phyloP scores from a whole-genome alignment of 2,888 invertebrate species.

The Hemicrepidius hirtus region DNA sequence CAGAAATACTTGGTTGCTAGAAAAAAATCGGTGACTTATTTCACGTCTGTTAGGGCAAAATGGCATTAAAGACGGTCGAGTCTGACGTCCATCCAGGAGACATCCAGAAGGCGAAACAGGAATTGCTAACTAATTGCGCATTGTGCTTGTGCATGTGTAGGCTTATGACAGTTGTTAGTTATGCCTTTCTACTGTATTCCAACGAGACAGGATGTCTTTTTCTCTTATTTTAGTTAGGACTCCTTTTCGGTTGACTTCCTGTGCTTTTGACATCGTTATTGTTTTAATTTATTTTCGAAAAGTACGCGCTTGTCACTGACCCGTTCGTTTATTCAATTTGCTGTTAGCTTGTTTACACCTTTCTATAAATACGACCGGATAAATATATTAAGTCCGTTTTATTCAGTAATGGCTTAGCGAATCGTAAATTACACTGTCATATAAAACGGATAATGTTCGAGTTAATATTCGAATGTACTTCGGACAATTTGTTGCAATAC shows the following conservation, averaged over 20 bases:
- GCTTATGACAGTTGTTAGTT: constrained; percentile 49
- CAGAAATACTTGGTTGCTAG: constrained; percentile 6
- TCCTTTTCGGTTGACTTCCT: constrained; percentile 18
- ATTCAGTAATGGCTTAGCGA: constrained; percentile 55
- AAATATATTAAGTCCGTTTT: constrained; percentile 64
- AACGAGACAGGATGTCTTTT: constrained; percentile 38
- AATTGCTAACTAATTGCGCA: constrained; percentile 54
- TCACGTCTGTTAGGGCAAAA: constrained; percentile 43
- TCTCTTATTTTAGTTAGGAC: constrained; percentile 6
- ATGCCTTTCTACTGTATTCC: constrained; percentile 31
- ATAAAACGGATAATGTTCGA: constrained; percentile 66
- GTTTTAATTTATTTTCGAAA: constrained; percentile 29
- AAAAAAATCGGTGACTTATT: constrained; percentile 41
- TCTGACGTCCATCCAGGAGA: constrained; percentile 48
- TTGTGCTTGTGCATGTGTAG: constrained; percentile 52
- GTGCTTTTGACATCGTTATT: constrained; percentile 15
- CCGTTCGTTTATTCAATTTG: constrained; percentile 43
- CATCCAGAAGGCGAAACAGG: constrained; percentile 41
- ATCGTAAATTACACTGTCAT: constrained; percentile 67
- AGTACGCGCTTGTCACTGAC: constrained; percentile 47
- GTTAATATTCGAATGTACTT: constrained; percentile 37
- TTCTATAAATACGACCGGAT: constrained; percentile 67
- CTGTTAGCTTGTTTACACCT: constrained; percentile 62
- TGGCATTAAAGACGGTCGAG: constrained; percentile 49
- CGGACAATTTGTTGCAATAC: constrained; percentile 32